These are phyloP conservation scores for Neoascia interrupta DNA, from an alignment of 2,888 invertebrate genomes.

Conservation along the genomic window DNA sequence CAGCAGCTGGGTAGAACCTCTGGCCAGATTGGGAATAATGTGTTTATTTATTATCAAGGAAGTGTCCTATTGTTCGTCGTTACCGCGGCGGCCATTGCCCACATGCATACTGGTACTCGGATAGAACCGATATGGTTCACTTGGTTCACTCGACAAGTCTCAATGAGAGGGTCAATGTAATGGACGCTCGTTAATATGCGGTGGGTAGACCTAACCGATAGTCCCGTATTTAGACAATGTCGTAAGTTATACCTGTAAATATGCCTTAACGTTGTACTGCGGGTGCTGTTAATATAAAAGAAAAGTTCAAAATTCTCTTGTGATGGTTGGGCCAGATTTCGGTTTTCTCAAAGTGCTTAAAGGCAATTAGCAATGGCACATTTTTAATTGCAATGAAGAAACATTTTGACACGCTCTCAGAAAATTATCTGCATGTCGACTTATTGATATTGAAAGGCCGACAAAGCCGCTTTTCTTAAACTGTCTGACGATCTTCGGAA, in stretches of 20 bases:
- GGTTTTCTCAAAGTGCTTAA: too few relatives aligned
- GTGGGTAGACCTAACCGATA: slow-evolving; percentile 31
- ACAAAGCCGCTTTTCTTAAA: slow-evolving; percentile 29
- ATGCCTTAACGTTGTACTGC: slow-evolving; percentile 58
- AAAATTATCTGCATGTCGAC: not conserved
- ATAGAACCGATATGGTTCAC: slow-evolving; percentile 58
- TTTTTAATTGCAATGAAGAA: slow-evolving; percentile 53
- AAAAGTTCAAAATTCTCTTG: too few relatives aligned
- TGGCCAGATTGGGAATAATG: slow-evolving; percentile 71
- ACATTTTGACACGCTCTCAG: slow-evolving; percentile 32
- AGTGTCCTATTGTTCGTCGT: slow-evolving; percentile 69
- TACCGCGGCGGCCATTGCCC: slow-evolving; percentile 41
- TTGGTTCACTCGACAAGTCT: too few relatives aligned
- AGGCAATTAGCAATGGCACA: too few relatives aligned
- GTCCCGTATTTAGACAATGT: slow-evolving; percentile 52
- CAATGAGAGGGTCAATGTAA: slow-evolving; percentile 43
- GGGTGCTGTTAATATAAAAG: too few relatives aligned
- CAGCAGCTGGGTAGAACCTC: slow-evolving; percentile 53
- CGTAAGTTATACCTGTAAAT: slow-evolving; percentile 54
- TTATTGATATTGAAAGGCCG: slow-evolving; percentile 1
- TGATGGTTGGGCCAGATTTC: too few relatives aligned
- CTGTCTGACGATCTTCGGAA: slow-evolving; percentile 16
- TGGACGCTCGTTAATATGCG: slow-evolving; percentile 30
- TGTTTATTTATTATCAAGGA: slow-evolving; percentile 71
- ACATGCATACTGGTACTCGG: slow-evolving; percentile 53